Percentiles rank a stretch among this genome's conserved stretches.
Evolutionary conservation across 2,113 vertebrate species (phyloP).

Genomic region (Actenoides hombroni): DNA sequence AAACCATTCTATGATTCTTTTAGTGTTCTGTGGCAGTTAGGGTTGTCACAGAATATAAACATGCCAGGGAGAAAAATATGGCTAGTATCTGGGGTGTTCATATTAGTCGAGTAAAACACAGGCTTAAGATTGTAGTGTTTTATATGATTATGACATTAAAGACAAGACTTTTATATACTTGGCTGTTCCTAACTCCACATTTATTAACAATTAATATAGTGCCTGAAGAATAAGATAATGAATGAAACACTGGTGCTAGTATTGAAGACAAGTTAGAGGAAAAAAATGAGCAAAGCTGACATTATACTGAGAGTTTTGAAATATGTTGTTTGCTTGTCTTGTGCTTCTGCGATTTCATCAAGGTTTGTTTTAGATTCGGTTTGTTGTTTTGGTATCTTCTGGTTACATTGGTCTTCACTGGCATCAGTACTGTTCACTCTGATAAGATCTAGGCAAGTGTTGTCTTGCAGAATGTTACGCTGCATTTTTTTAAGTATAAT

Average conservation of each 20-base stretch:
- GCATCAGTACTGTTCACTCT: background rate
- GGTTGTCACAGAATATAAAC: background rate
- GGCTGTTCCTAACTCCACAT: background rate
- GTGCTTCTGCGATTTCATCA: background rate
- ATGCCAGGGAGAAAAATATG: background rate
- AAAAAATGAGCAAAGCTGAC: background rate
- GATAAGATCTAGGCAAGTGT: background rate
- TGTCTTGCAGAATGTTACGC: background rate
- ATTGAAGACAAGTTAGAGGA: background rate
- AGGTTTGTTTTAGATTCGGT: background rate
- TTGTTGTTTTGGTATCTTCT: background rate
- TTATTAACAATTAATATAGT: background rate
- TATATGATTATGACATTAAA: background rate
- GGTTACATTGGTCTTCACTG: background rate
- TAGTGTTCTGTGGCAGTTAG: background rate
- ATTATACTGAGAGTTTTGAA: background rate
- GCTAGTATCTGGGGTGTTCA: background rate
- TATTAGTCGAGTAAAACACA: background rate
- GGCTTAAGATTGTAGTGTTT: background rate
- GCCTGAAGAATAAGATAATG: background rate
- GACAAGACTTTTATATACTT: background rate
- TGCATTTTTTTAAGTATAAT: background rate
- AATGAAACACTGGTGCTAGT: background rate
- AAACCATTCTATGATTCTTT: background rate
- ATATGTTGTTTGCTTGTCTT: background rate